Evolutionary conservation across 2,113 vertebrate genomes (phyloP), one percentile per base, ranked within the genome.

Genomic region (Eidolon helvum): DNA sequence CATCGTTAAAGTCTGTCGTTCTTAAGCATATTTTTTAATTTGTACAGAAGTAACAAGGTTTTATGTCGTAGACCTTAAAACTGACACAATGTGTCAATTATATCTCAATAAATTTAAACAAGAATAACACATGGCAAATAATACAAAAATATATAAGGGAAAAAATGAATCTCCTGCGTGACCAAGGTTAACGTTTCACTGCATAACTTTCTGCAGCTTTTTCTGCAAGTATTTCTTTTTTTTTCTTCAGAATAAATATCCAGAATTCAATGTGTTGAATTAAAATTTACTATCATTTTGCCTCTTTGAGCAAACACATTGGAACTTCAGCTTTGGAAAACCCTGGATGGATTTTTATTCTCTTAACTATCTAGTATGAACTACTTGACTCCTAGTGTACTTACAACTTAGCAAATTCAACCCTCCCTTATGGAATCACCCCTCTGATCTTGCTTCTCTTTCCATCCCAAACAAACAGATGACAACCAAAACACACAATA

Each of bases 1-100:
- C 26, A 28, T 65, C 53, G 94, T 96, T 96, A 98, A 97, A 80
- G 4, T 4, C 68, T 18, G 89, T 61, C 45, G 1, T 78, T n/a
- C 78, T 53, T 77, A 87, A 87, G 90, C 22, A 30, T 30, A 0
- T 15, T 79, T 19, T 83, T 24, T 2, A 8, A 66, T 40, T 40
- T 66, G 45, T 69, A 40, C 35, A 45, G 45, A 33, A 77, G 14
- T 43, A 45, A 38, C 21, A 1, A 7, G 61, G 35, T 9, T 92
- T 87, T 48, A 4, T 48, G 48, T 12, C 48, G 3, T 50, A 16
- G 16, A 0, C 50, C 50, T 50, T 5, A 50, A 50, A 50, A 16
- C 50, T 16, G 4, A 50, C 50, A 50, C 50, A 14, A 4, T 48
- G 50, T 92, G 38, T 59, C 59, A 28, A 7, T 50, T 75, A 33